Evolutionary conservation across 2,113 vertebrate genomes (phyloP).

Genomic region (Apaloderma vittatum): DNA sequence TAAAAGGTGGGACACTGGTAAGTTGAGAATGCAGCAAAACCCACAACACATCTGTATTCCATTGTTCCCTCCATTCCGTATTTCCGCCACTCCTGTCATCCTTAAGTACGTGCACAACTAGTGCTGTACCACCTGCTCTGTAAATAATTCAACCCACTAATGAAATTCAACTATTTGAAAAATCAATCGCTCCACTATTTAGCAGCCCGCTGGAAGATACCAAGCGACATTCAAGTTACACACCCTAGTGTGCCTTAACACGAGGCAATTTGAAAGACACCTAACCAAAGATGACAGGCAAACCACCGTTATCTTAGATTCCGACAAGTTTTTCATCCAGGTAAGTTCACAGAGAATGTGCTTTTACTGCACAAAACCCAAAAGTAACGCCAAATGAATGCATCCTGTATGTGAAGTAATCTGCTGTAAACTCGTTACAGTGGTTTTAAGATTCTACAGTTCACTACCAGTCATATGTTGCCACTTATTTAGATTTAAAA

Average conservation of each 20-base stretch:
- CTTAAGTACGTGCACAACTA: not conserved
- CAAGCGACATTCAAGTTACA: not conserved
- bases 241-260: fast-evolving
- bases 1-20: conserved; percentile 19
- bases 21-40: not conserved
- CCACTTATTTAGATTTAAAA: not conserved
- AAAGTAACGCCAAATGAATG: not conserved
- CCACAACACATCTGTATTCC: not conserved
- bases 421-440: not conserved
- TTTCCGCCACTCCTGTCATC: not conserved
- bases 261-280: not conserved
- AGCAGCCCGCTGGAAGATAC: not conserved
- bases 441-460: not conserved
- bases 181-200: not conserved
- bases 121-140: not conserved
- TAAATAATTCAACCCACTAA: not conserved
- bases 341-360: not conserved
- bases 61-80: not conserved
- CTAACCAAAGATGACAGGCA: not conserved
- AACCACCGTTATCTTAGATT: not conserved
- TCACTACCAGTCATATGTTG: not conserved
- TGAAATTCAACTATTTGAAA: not conserved
- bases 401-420: not conserved
- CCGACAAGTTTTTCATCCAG: not conserved
- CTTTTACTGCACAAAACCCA: not conserved